Evolutionary conservation across 2,888 invertebrate genomes (phyloP).

Genomic region (Synanthedon vespiformis): DNA sequence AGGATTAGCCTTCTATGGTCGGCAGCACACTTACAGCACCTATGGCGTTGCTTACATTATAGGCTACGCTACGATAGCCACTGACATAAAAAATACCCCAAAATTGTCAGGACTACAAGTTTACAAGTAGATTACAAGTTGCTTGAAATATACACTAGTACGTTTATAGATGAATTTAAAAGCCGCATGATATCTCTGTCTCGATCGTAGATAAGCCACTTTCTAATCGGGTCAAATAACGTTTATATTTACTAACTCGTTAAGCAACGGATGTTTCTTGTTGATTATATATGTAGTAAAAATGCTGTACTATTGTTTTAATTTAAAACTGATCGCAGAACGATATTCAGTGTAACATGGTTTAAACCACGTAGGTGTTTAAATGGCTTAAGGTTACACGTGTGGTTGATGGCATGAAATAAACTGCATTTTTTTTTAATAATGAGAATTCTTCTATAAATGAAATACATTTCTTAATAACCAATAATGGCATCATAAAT

Average conservation of each 20-base stretch:
- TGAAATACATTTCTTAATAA: no score
- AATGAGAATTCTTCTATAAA: neutral
- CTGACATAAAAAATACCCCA: no score
- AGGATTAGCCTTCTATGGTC: no score
- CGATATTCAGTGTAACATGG: neutral
- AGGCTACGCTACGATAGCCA: no score
- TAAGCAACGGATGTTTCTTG: constrained; percentile 42
- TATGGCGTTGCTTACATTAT: no score
- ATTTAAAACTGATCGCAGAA: neutral
- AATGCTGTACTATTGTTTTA: constrained; percentile 30
- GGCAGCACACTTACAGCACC: no score
- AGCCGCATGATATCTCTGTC: constrained; percentile 46
- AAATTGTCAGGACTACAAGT: no score
- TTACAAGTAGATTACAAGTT: neutral
- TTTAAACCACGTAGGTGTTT: constrained; percentile 7
- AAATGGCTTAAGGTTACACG: neutral
- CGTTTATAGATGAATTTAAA: constrained; percentile 23
- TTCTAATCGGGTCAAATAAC: constrained; percentile 59
- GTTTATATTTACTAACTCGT: constrained; percentile 52
- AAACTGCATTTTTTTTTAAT: neutral
- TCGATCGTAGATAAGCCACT: constrained; percentile 48
- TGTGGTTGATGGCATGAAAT: neutral
- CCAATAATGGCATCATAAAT: no score
- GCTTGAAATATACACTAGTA: neutral
- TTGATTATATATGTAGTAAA: constrained; percentile 24